Base-by-base conservation (phyloP, 1,140 invertebrate genomes). In the Medauroidea extradentata region DNA sequence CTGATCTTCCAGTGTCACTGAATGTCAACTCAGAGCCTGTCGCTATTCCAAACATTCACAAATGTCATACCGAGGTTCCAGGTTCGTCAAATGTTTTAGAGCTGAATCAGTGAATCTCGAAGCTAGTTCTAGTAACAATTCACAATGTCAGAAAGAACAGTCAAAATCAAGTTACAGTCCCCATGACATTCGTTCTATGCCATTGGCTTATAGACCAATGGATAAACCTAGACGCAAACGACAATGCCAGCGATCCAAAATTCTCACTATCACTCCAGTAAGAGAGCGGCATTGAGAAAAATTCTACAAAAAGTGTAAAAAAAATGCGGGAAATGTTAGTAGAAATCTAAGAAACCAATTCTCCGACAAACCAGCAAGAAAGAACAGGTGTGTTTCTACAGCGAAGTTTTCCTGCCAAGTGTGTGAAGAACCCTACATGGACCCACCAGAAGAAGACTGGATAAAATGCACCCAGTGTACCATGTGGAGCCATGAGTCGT, bases 401-500 rank as follows among this genome's bases (percentile, higher is more conserved):
- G 4, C 19, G 48, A 52, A 42, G 46, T 57, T 38, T 57, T 42
- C 57, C 38, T 57, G 53, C 50, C 29, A 34, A 18, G 54, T 61
- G 27, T 57, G 60, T 43, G 38, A 9, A 23, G 54, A 25, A 16
- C 38, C 39, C 25, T 57, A 57, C 25, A 39, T 9, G 13, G 38
- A 43, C 5, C 55, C 54, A 52, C 54, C 34, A 5, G 16, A 24
- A 51, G 48, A 43, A 13, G 60, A 61, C 25, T 61, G 60, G 60
- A 61, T 61, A 23, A n/a, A 57, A 39, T 57, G 60, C 34, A 25
- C 41, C 51, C 24, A 44, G 29, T 61, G 54, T 51, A 16, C 41
- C n/a, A 27, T 57, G 29, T 57, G 54, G 53, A 49, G 44, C 44
- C 60, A 61, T 44, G 46, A 57, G 52, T 21, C 21, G 18, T 61